phyloP scores from a whole-genome alignment of 2,888 invertebrate genomes.

The Blera fallax region DNA sequence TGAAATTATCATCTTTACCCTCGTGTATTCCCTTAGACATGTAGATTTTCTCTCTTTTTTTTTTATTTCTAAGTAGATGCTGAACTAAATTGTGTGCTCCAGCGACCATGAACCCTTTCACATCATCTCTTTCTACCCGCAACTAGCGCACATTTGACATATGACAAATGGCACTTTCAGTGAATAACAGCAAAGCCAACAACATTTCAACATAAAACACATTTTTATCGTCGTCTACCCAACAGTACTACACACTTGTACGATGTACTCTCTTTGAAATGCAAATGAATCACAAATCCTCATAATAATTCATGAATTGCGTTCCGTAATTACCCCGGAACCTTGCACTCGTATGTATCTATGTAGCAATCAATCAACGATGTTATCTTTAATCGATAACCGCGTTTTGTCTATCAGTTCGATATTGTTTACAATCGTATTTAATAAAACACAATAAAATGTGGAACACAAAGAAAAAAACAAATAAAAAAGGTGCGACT shows the following conservation, averaged over 20 bases:
- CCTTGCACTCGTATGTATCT: conserved; percentile 19
- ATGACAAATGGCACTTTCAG: conserved; percentile 62
- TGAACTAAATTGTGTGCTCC: conserved; percentile 7
- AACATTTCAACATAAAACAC: conserved; percentile 34
- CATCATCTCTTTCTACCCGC: conserved; percentile 15
- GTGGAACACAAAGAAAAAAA: background rate
- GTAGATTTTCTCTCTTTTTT: background rate
- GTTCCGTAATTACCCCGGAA: conserved; percentile 14
- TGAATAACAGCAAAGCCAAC: conserved; percentile 29
- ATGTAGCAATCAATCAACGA: conserved; percentile 7
- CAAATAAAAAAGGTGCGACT: background rate
- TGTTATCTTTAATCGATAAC: conserved; percentile 42
- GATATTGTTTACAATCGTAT: conserved; percentile 31
- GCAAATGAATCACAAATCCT: conserved; percentile 38
- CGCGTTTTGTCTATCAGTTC: conserved; percentile 17
- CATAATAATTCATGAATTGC: conserved; percentile 8
- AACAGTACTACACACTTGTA: background rate
- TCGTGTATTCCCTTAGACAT: background rate
- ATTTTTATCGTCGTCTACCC: conserved; percentile 23
- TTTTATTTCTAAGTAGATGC: background rate
- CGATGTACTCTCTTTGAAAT: conserved; percentile 1
- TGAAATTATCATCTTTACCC: conserved; percentile 14
- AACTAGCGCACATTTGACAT: conserved; percentile 36
- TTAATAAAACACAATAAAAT: conserved; percentile 6
- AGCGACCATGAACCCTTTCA: conserved; percentile 37